Base-by-base conservation (phyloP, 1,140 invertebrate genomes). In the Stegodyphus dumicola region DNA sequence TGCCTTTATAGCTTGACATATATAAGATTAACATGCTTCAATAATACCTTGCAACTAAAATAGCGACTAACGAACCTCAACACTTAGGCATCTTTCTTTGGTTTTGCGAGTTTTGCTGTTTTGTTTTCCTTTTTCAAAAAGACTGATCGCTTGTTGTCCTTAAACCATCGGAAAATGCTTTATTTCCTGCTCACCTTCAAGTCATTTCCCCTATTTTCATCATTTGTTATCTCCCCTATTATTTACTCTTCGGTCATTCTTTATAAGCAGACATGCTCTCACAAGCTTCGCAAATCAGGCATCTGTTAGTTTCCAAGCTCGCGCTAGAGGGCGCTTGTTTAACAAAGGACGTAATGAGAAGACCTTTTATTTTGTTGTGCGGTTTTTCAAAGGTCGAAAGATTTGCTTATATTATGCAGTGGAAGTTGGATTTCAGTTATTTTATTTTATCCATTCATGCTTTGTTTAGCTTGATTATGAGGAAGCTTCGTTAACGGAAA, bases 181-280 rank as follows among this genome's bases (percentile, higher is more conserved):
- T 79, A 79, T 70, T 79, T 70, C 66, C 65, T 70, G 51, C 17
- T 69, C 51, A 54, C 65, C 66, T 54, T 79, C 77, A 79, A 79
- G 18, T 60, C 60, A 60, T 60, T 66, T 77, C 66, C 13, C 60
- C 60, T 51, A 66, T 70, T 79, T 69, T 66, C 66, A 69, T 54
- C 77, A 79, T 79, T 79, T 79, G 69, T 79, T 79, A 79, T 79
- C 77, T 70, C 15, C 51, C 52, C 77, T 56, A 79, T 79, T 79
- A 79, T 79, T 69, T 79, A 69, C 77, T 69, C 33, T 79, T 33
- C n/a, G 77, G 49, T 60, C 66, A 78, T 78, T 78, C 77, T 78
- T 78, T 56, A 78, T 13, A 52, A 48, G 53, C 49, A 53, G 15
- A 10, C 33, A 13, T 10, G 51, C 33, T 33, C 33, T 33, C 33